Conservation (phyloP, 2,888 invertebrate species). For the Candidula unifasciata region DNA sequence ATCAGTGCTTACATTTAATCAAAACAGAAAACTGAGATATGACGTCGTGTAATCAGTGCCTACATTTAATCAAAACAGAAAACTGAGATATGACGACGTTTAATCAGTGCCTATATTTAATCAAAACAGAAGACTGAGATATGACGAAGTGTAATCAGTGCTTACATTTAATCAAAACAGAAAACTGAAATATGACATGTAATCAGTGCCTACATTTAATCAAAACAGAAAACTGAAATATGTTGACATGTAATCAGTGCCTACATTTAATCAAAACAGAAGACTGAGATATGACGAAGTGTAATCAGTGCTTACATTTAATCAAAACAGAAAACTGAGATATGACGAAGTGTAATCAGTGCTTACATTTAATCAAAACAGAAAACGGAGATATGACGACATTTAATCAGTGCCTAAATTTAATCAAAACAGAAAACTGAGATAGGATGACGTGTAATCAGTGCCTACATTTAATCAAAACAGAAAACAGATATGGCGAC, state of each 20-base stretch:
- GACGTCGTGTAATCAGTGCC: no score
- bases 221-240: constrained; percentile 72
- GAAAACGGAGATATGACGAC: no score
- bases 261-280: no score
- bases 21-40: no score
- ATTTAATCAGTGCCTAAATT: constrained; percentile 68
- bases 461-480: no score
- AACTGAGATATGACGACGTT: no score
- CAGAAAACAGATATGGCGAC: neutral
- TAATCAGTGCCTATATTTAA: neutral
- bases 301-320: neutral
- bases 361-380: neutral
- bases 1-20: neutral
- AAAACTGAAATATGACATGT: no score
- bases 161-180: neutral
- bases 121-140: neutral
- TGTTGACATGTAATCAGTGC: constrained; percentile 82
- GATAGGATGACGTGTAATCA: constrained; percentile 82
- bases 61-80: no score
- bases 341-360: neutral
- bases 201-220: constrained; percentile 72
- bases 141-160: neutral
- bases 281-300: neutral
- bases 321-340: neutral
- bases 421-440: constrained; percentile 72